Conservation (phyloP, 2,113 vertebrate genomes). For the Paedocypris sp. region DNA sequence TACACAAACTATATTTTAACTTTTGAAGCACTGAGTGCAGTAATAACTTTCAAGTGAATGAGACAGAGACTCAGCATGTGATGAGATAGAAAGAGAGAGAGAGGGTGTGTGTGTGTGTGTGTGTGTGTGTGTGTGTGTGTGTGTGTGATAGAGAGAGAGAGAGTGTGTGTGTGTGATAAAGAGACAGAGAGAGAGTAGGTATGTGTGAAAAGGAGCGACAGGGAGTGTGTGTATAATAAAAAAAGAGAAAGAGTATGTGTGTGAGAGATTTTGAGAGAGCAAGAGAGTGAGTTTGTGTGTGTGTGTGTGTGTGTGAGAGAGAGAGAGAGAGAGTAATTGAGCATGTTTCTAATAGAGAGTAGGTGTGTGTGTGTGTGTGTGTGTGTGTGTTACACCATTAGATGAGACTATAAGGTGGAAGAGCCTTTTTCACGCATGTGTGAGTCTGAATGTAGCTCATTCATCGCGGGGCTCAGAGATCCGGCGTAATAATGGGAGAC, state of each 20-base stretch:
- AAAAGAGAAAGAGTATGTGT: neutral
- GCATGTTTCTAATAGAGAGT: too few species aligned
- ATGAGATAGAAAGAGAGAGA: too few species aligned
- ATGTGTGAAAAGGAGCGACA: too few species aligned
- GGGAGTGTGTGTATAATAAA: neutral
- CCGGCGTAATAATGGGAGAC: slow-evolving; percentile 27
- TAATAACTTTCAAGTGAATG: too few species aligned
- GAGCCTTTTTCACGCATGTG: slow-evolving; percentile 32
- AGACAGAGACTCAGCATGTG: too few species aligned
- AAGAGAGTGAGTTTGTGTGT: neutral
- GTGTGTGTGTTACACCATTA: slow-evolving; percentile 27
- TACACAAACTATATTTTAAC: too few species aligned
- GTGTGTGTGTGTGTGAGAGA: neutral
- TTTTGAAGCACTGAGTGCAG: too few species aligned
- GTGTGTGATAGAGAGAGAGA: too few species aligned
- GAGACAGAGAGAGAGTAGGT: too few species aligned
- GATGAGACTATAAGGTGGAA: slow-evolving; percentile 28
- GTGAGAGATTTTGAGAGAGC: neutral
- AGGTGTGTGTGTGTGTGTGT: slow-evolving; percentile 1
- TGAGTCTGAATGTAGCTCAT: slow-evolving; percentile 37
- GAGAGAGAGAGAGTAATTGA: neutral
- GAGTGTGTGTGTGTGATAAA: too few species aligned
- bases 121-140: too few species aligned
- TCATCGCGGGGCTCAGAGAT: slow-evolving; percentile 20
- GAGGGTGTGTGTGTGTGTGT: too few species aligned